Evolutionary conservation across 2,113 vertebrate genomes (phyloP).

Genomic region (Pipa parva): DNA sequence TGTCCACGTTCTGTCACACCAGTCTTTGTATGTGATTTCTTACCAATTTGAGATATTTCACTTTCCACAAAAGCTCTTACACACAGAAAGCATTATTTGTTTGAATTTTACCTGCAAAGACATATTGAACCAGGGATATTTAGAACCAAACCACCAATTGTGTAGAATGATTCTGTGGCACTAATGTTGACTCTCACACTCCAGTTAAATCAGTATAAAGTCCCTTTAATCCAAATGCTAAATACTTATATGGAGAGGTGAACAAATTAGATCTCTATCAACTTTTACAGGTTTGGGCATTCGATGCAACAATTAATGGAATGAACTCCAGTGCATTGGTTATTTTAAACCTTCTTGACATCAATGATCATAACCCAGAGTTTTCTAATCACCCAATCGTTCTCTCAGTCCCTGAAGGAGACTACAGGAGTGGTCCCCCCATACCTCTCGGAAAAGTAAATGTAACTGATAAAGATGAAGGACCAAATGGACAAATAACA

Average conservation of each 20-base stretch:
- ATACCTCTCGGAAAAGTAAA: conserved; percentile 45
- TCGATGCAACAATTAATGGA: conserved; percentile 55
- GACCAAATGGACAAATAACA: conserved; percentile 58
- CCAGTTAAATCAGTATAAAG: too few species aligned
- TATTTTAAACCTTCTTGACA: conserved; percentile 63
- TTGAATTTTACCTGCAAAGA: too few species aligned
- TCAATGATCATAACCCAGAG: conserved; percentile 75
- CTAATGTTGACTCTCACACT: too few species aligned
- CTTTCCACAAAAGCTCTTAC: too few species aligned
- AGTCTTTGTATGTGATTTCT: too few species aligned
- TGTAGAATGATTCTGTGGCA: too few species aligned
- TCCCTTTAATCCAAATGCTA: too few species aligned
- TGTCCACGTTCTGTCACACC: too few species aligned
- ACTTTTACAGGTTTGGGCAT: conserved; percentile 63
- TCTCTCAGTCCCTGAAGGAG: conserved; percentile 52
- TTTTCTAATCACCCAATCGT: conserved; percentile 56
- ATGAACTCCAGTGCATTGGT: conserved; percentile 62
- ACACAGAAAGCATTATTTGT: too few species aligned
- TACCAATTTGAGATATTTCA: too few species aligned
- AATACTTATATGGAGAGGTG: conserved; percentile 11
- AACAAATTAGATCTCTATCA: background rate
- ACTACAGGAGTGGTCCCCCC: conserved; percentile 42
- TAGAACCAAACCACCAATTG: too few species aligned
- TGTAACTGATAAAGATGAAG: conserved; percentile 61
- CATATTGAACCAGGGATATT: too few species aligned